Evolutionary conservation across 2,113 vertebrate species (phyloP).

Genomic region (Heterochromis multidens): DNA sequence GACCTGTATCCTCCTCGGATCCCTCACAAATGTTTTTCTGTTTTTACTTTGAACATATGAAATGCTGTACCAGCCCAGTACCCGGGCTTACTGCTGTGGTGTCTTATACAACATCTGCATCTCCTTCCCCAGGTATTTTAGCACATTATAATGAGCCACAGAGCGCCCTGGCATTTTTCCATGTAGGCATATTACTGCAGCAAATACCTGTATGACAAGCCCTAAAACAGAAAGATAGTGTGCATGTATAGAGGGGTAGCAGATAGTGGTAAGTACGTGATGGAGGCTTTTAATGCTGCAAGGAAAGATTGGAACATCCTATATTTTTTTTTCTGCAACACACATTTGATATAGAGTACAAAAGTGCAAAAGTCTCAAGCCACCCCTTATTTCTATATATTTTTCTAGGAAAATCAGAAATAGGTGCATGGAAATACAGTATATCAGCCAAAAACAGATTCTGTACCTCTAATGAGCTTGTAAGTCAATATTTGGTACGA

Average conservation of each 20-base stretch:
- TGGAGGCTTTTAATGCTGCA: neutral
- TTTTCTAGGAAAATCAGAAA: too few species aligned
- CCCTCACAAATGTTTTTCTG: too few species aligned
- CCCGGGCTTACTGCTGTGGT: neutral
- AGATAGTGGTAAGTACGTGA: neutral
- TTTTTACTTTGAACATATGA: slow-evolving; percentile 4
- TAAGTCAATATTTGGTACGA: too few species aligned
- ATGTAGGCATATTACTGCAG: slow-evolving; percentile 4
- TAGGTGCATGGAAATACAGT: too few species aligned
- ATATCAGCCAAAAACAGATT: too few species aligned
- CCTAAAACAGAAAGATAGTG: neutral
- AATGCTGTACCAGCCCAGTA: neutral
- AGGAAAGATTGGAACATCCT: neutral
- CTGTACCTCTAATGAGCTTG: too few species aligned
- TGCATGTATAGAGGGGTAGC: neutral
- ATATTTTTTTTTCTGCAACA: neutral
- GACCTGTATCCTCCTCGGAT: neutral
- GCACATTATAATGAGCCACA: slow-evolving; percentile 48
- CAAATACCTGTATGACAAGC: neutral
- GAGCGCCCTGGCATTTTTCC: slow-evolving; percentile 10
- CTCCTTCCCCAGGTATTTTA: slow-evolving; percentile 29
- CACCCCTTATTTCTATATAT: too few species aligned
- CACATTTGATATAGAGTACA: neutral
- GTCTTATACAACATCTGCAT: slow-evolving; percentile 49
- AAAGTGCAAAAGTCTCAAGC: too few species aligned